A percentile compares a stretch with the other conserved stretches of the same genome.
phyloP scores from a whole-genome alignment of 2,113 vertebrate species.

The Nothobranchius furzeri region DNA sequence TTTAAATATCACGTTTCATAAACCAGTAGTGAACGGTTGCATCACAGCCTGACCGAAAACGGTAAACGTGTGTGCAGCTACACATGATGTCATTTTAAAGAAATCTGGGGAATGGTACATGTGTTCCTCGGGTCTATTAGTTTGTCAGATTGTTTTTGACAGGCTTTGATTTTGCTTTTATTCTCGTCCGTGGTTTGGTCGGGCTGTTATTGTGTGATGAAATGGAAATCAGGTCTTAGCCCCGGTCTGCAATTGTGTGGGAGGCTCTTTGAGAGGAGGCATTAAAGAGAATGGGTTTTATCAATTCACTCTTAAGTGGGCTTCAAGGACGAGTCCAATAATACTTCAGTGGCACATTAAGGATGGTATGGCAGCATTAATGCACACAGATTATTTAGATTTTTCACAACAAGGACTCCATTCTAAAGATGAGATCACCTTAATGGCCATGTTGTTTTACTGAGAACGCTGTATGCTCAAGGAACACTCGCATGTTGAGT shows the following conservation, averaged over 20 bases:
- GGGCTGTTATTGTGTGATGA: constrained; percentile 45
- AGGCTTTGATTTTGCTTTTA: constrained; percentile 62
- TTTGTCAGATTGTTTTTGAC: constrained; percentile 51
- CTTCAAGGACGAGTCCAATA: constrained; percentile 70
- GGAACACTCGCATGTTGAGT: not conserved
- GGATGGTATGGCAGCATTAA: constrained; percentile 43
- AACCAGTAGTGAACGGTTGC: constrained; percentile 11
- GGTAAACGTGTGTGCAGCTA: constrained; percentile 18
- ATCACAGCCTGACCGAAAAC: not conserved
- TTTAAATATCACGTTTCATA: constrained; percentile 31
- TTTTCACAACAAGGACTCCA: constrained; percentile 30
- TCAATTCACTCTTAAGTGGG: constrained; percentile 64
- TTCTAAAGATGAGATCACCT: constrained; percentile 6
- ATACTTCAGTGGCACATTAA: constrained; percentile 52
- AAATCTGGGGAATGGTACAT: constrained; percentile 21
- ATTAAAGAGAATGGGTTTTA: constrained; percentile 57
- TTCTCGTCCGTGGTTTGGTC: constrained; percentile 30
- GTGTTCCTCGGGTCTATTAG: constrained; percentile 32
- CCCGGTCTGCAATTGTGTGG: constrained; percentile 37
- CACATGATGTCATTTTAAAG: constrained; percentile 34
- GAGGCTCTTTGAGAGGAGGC: constrained; percentile 51
- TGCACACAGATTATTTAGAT: constrained; percentile 39
- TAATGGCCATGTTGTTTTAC: constrained; percentile 13
- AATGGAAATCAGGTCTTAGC: constrained; percentile 67
- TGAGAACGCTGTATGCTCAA: not conserved